Percentiles rank a stretch among this genome's conserved stretches.
These are phyloP conservation scores for Oncorhynchus masou DNA, from an alignment of 2,113 vertebrate genomes.

Conservation along the genomic window DNA sequence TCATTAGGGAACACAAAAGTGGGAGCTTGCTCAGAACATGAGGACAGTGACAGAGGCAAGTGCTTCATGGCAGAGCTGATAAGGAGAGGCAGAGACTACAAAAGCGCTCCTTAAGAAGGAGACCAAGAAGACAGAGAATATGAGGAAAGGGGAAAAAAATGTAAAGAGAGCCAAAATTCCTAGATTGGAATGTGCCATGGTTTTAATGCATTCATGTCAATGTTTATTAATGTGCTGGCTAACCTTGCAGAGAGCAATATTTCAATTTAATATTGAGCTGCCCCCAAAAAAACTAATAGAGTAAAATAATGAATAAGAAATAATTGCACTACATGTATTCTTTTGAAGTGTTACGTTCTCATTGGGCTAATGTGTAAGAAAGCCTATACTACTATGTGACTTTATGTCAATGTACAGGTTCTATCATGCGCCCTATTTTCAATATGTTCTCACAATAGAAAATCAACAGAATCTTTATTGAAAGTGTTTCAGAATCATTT, in stretches of 20 bases:
- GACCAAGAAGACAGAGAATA: slow-evolving; percentile 44
- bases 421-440: slow-evolving; percentile 31
- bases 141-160: slow-evolving; percentile 31
- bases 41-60: slow-evolving; percentile 78
- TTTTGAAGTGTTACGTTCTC: slow-evolving; percentile 65
- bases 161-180: slow-evolving; percentile 48
- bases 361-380: slow-evolving; percentile 2
- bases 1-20: slow-evolving; percentile 79
- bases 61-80: slow-evolving; percentile 70
- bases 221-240: slow-evolving; percentile 64
- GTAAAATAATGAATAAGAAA: not conserved
- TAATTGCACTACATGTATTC: slow-evolving; percentile 21
- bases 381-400: slow-evolving; percentile 19
- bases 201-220: slow-evolving; percentile 68
- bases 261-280: slow-evolving; percentile 60
- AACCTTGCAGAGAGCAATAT: slow-evolving; percentile 53
- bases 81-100: slow-evolving; percentile 73
- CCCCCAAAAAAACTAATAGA: slow-evolving; percentile 32
- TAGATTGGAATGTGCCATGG: slow-evolving; percentile 49
- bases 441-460: slow-evolving; percentile 24
- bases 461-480: slow-evolving; percentile 39
- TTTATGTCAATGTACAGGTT: slow-evolving; percentile 50
- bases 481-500: slow-evolving; percentile 45
- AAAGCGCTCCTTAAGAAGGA: slow-evolving; percentile 69
- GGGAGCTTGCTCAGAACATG: slow-evolving; percentile 71